Evolutionary conservation across 2,797 vertebrate genomes (phyloP), one percentile per base, ranked within the genome.

Genomic region (Muscicapa striata): DNA sequence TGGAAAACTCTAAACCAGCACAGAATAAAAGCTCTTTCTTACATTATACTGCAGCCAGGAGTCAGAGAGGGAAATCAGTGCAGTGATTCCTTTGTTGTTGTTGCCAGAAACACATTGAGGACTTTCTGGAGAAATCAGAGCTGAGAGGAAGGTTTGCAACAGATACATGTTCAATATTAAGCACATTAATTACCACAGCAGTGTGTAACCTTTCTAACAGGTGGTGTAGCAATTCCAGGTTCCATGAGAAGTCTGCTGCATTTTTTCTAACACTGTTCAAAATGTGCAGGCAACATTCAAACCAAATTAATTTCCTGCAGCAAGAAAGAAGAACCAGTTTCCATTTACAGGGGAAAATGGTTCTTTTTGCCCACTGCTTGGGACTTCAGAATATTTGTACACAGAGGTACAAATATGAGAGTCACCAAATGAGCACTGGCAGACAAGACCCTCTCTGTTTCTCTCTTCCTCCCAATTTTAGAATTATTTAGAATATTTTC

Each of bases 271-370:
- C 22, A 8, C 13, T 32, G 48, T 51, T 81, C 74, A 80, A 77
- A 61, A 70, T 48, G 40, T 21, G 12, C 58, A 73, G 69, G 32
- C 63, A 94, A 48, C 21, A 55, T 26, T 55, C 15, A 76, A 78
- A 90, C 52, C 66, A 84, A 86, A 77, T 72, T 61, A 68, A 88
- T 79, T 95, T 92, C 55, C 62, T 70, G 27, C 29, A 81, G 58
- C 49, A 72, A 66, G 69, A 45, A 87, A 34, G 59, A 86, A 84
- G 36, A 48, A 46, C 6, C 6, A 10, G 3, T 52, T 89, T 62
- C 69, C 68, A 84, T 84, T 93, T 91, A 46, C 8, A 54, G 15
- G 15, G 49, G 36, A 5, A 80, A 93, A 61, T 32, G 26, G 10
- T 80, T 82, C 19, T 78, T 81, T 90, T 81, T 78, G 73, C 52